A percentile compares a stretch with the other conserved stretches of the same genome.
Conservation (phyloP, 2,797 vertebrate genomes). For the Cygnus olor region DNA sequence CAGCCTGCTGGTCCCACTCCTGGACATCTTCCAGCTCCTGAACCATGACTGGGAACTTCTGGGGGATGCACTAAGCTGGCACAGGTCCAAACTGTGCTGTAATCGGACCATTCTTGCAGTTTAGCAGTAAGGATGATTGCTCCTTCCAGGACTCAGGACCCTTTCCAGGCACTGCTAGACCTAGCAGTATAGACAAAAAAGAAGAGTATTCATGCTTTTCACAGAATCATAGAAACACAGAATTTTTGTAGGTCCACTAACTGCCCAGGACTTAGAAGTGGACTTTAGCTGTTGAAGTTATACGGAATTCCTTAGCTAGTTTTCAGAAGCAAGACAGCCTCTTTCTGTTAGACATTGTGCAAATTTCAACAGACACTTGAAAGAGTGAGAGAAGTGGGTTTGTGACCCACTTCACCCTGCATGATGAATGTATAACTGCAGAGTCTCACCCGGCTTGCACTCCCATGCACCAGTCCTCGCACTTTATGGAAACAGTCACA, state of each 20-base stretch:
- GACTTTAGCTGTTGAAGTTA: not conserved
- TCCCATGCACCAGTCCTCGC: accelerated
- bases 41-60: not conserved
- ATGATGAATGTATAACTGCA: accelerated
- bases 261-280: not conserved
- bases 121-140: not conserved
- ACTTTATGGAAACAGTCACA: not conserved
- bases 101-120: not conserved
- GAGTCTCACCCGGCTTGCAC: not conserved
- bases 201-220: not conserved
- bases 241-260: not conserved
- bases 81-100: not conserved
- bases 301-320: not conserved
- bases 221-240: too few relatives aligned
- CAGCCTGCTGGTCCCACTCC: accelerated
- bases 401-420: too few relatives aligned
- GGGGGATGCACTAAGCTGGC: not conserved
- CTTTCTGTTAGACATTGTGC: not conserved
- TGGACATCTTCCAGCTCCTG: not conserved
- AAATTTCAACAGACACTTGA: not conserved
- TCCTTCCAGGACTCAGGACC: not conserved
- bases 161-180: not conserved
- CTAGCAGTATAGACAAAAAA: not conserved
- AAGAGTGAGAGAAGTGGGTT: not conserved
- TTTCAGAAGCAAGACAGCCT: not conserved